Evolutionary conservation across 2,888 invertebrate species (phyloP).

Genomic region (Chymomyza caudatula): DNA sequence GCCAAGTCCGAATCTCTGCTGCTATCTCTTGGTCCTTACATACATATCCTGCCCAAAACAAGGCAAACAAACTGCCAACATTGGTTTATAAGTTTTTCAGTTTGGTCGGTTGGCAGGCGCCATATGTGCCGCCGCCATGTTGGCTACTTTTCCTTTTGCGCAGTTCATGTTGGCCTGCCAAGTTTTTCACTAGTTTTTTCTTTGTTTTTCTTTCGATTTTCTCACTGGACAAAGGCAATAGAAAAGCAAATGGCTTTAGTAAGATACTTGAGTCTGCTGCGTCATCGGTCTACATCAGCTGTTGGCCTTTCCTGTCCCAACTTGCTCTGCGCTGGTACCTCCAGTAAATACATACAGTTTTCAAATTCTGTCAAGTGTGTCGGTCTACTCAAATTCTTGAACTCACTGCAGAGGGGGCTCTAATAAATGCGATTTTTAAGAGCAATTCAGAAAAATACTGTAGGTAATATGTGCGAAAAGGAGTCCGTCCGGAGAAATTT

Average conservation of each 20-base stretch:
- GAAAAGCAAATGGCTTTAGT: constrained; percentile 1
- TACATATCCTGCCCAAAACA: background rate
- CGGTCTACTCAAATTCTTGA: background rate
- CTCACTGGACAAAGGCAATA: constrained; percentile 24
- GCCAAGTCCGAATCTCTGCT: constrained; percentile 4
- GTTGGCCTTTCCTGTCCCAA: background rate
- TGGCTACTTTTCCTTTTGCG: constrained; percentile 22
- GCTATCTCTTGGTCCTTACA: constrained; percentile 1
- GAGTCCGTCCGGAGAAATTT: no score
- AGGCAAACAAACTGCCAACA: background rate
- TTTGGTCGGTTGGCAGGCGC: constrained; percentile 14
- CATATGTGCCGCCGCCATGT: constrained; percentile 19
- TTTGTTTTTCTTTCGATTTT: constrained; percentile 59
- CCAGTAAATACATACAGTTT: no score
- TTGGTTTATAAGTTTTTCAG: background rate
- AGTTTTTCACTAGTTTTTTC: constrained; percentile 4
- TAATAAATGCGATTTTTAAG: no score
- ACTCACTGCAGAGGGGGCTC: no score
- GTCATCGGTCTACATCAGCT: constrained; percentile 20
- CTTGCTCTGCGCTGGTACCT: no score
- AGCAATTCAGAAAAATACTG: no score
- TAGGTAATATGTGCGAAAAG: no score
- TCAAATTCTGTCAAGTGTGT: background rate
- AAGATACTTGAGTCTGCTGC: constrained; percentile 14
- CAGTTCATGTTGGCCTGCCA: constrained; percentile 24